phyloP scores from a whole-genome alignment of 2,113 vertebrate genomes.

The Electrona antarctica region DNA sequence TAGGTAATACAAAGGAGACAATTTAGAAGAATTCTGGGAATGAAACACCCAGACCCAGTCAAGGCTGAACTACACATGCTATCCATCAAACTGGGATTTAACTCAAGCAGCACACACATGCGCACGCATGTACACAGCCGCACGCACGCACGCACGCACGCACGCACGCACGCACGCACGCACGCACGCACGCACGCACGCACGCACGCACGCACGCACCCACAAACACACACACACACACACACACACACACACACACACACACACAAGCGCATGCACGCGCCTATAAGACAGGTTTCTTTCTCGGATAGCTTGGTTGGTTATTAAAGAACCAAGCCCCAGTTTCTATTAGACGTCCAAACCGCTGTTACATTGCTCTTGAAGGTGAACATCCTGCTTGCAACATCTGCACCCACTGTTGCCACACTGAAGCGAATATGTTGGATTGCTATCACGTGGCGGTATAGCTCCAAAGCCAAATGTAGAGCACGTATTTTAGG shows the following conservation, averaged over 20 bases:
- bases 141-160: too few species aligned
- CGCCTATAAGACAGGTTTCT: background rate
- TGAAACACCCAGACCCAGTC: slow-evolving; percentile 4
- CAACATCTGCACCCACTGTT: background rate
- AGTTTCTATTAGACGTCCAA: background rate
- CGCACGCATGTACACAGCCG: too few species aligned
- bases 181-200: too few species aligned
- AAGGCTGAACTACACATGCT: slow-evolving; percentile 9
- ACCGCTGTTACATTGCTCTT: background rate
- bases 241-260: too few species aligned
- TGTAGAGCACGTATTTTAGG: background rate
- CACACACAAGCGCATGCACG: too few species aligned
- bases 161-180: too few species aligned
- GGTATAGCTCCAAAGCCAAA: background rate
- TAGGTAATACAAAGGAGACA: slow-evolving; percentile 27
- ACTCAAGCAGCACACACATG: background rate
- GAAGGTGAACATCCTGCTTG: background rate
- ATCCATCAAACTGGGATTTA: slow-evolving; percentile 21
- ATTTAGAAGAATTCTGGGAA: slow-evolving; percentile 32
- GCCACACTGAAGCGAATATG: background rate
- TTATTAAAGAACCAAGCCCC: background rate
- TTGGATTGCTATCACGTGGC: background rate
- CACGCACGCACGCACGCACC: too few species aligned
- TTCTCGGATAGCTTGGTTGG: background rate
- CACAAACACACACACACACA: too few species aligned